Percentiles rank a stretch among this genome's conserved stretches.
Evolutionary conservation across 2,797 vertebrate genomes (phyloP).

Genomic region (Anableps anableps): DNA sequence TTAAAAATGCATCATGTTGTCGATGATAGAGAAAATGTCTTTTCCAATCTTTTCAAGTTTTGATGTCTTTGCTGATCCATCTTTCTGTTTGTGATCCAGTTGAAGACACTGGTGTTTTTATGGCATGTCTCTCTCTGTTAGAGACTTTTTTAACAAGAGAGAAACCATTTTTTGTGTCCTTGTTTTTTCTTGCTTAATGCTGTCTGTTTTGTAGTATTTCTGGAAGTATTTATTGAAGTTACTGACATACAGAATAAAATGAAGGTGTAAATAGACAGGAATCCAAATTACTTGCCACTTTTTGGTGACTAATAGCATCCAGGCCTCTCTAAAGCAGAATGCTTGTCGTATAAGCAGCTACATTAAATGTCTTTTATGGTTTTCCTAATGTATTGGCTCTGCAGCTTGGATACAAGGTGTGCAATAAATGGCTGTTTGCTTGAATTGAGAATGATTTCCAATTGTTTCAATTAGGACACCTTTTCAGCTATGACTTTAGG

Average conservation of each 20-base stretch:
- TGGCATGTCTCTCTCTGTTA: neutral
- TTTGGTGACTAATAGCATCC: conserved; percentile 11
- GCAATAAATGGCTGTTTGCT: conserved; percentile 31
- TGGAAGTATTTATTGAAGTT: neutral
- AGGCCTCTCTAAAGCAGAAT: conserved; percentile 8
- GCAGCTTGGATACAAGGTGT: conserved; percentile 31
- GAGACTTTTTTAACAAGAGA: conserved; percentile 9
- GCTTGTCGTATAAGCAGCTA: conserved; percentile 16
- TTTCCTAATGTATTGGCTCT: conserved; percentile 13
- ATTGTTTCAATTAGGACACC: conserved; percentile 16
- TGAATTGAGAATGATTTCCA: conserved; percentile 38
- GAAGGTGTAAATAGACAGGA: neutral
- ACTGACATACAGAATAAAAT: conserved; percentile 5
- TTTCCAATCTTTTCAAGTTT: conserved; percentile 26
- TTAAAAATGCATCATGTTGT: conserved; percentile 77
- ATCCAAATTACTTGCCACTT: neutral
- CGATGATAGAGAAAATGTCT: conserved; percentile 62
- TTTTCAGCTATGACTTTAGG: conserved; percentile 10
- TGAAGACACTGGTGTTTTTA: conserved; percentile 2
- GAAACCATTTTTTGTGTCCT: neutral
- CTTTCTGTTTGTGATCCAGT: conserved; percentile 5
- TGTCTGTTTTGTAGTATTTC: conserved; percentile 1
- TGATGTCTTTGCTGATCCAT: conserved; percentile 34
- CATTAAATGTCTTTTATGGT: conserved; percentile 5
- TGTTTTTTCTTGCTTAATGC: neutral